phyloP scores from a whole-genome alignment of 35 echinoderm and acorn worm species.

The Apostichopus parvimensis region DNA sequence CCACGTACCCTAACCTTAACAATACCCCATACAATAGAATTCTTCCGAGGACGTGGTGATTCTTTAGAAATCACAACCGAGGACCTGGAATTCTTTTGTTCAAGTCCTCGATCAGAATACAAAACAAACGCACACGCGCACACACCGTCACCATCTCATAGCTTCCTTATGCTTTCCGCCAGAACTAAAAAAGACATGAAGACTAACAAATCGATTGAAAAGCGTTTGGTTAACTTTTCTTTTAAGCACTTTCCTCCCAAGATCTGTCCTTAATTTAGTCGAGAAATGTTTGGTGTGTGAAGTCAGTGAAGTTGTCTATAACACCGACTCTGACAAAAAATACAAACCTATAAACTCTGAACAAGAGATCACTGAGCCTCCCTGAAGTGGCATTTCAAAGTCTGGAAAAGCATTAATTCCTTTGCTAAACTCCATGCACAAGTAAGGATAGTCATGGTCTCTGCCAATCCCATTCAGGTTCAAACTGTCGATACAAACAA shows the following conservation, averaged over 20 bases:
- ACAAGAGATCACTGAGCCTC: conserved; percentile 4
- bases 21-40: background rate
- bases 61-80: no score
- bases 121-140: no score
- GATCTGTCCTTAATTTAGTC: no score
- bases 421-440: conserved; percentile 51
- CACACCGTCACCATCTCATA: background rate
- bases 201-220: background rate
- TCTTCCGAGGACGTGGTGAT: no score
- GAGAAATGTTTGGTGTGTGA: background rate
- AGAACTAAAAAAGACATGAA: background rate
- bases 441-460: conserved; percentile 16
- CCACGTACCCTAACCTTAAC: no score
- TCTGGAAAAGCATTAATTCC: conserved; percentile 16
- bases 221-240: no score
- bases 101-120: no score
- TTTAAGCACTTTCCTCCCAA: no score
- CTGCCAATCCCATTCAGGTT: conserved; percentile 46
- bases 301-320: background rate
- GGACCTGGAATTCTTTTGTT: no score
- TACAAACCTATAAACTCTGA: background rate
- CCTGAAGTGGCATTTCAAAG: conserved; percentile 23
- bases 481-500: background rate
- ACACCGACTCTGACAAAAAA: background rate
- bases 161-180: background rate